Base-by-base conservation (phyloP, 2,797 vertebrate species). In the Anas bahamensis region DNA sequence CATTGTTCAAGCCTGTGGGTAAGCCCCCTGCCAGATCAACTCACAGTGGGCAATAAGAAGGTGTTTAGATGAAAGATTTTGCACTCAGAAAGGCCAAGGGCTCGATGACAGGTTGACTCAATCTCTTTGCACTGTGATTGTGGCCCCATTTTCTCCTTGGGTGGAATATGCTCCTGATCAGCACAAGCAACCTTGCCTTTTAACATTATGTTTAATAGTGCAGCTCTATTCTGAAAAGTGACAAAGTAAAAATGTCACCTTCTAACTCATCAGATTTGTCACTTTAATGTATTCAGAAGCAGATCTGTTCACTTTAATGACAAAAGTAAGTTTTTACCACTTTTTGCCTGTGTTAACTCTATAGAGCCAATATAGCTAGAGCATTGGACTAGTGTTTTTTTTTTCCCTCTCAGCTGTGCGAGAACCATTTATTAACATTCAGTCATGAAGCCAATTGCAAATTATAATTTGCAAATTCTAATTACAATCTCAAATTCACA, bases 391-490 rank as follows among this genome's bases (percentile, higher is more conserved):
- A 81, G 24, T 42, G 8, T 8, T 84, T 87, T 74, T 53, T 53
- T 83, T 85, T 93, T 83, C 75, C 63, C 78, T 83, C 24, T 22
- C 35, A 88, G 73, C 46, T 81, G 24, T 70, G 48, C 13, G 37
- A 81, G 83, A 90, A 37, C 6, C 41, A 66, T 86, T 87, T 86
- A 90, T 90, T 86, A 90, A 81, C 28, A 56, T 75, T 85, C 56
- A 81, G 53, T 57, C 56, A 78, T 13, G 12, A 75, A 86, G 26
- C 2, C 46, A 93, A 83, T 46, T 94, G 42, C 17, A 69, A 92
- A 78, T 50, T 88, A 66, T 86, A 86, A 77, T 92, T 95, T 91
- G 31, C 60, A 93, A 68, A 85, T 94, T 95, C 65, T 93, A 92
- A 80, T 83, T 89, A 74, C 70, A 94, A 6, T 70, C 59, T 83